phyloP scores from a whole-genome alignment of 2,113 vertebrate species.

The Centropus unirufus region DNA sequence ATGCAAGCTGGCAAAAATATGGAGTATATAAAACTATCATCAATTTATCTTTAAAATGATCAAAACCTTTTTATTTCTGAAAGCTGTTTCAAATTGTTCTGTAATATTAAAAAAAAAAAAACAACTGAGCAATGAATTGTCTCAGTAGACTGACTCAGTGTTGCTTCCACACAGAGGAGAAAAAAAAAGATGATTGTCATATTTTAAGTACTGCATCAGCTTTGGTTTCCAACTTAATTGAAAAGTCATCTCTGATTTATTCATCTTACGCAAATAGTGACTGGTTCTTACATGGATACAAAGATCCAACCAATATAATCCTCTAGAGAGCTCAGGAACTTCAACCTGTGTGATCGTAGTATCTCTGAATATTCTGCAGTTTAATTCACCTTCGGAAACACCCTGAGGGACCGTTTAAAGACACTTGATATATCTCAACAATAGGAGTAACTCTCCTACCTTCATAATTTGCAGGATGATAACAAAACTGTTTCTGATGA shows the following conservation, averaged over 20 bases:
- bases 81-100: neutral
- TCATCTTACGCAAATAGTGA: neutral
- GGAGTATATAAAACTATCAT: neutral
- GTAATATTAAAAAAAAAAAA: neutral
- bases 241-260: slow-evolving; percentile 17
- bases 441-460: neutral
- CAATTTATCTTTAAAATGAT: neutral
- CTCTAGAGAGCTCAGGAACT: neutral
- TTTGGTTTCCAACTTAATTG: slow-evolving; percentile 16
- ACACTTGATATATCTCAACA: neutral
- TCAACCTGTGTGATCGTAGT: neutral
- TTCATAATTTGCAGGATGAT: neutral
- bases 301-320: neutral
- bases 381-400: neutral
- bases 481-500: neutral
- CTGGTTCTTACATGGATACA: neutral
- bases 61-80: neutral
- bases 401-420: neutral
- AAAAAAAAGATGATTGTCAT: neutral
- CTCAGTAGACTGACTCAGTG: neutral
- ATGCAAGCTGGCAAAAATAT: neutral
- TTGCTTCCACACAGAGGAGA: neutral
- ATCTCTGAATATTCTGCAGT: neutral
- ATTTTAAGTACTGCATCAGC: slow-evolving; percentile 20
- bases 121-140: neutral